Conservation (phyloP, 2,113 vertebrate species). For the Cyanocitta stelleri region DNA sequence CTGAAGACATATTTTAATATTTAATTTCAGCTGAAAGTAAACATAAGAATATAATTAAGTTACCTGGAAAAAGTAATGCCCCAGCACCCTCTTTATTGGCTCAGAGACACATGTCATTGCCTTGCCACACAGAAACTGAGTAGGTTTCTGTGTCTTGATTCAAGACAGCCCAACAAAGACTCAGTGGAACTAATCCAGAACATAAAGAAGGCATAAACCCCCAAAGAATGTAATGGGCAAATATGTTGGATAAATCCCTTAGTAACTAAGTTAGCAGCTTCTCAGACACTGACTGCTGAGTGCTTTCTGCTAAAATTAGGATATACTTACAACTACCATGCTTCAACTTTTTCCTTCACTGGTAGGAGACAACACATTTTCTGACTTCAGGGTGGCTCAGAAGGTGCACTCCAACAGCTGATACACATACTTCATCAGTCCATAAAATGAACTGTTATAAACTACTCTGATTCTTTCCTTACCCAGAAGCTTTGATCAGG, state of each 20-base stretch:
- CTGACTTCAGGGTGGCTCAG: not conserved
- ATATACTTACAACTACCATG: not conserved
- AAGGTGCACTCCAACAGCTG: not conserved
- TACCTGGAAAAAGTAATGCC: not conserved
- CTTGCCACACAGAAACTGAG: not conserved
- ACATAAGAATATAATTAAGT: not conserved
- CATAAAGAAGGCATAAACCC: accelerated
- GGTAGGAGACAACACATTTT: not conserved
- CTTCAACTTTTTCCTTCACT: not conserved
- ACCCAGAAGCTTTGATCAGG: not conserved
- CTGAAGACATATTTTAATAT: constrained; percentile 15
- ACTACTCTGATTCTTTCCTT: not conserved
- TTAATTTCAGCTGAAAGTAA: constrained; percentile 8
- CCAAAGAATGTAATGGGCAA: not conserved
- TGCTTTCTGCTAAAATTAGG: not conserved
- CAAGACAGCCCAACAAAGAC: not conserved
- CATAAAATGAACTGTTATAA: not conserved
- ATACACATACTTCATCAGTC: not conserved
- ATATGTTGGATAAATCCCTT: not conserved
- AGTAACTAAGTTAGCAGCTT: not conserved
- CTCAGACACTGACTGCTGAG: not conserved
- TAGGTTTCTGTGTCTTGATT: not conserved
- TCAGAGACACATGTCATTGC: not conserved
- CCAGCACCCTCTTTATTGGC: not conserved
- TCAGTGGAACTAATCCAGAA: not conserved